Conservation (phyloP, 2,797 vertebrate species). For the Ctenopoma multispine region DNA sequence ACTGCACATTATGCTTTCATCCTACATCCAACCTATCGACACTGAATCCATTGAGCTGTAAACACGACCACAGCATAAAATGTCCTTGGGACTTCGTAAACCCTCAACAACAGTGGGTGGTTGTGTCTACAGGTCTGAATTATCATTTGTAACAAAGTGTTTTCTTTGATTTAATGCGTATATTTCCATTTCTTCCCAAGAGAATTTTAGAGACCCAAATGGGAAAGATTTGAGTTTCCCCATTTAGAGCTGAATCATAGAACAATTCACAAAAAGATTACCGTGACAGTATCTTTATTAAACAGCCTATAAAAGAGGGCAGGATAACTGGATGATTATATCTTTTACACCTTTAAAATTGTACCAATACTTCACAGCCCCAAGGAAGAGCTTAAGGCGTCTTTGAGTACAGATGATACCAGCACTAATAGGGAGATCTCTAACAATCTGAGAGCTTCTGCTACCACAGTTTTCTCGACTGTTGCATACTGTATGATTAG, state of each 20-base stretch:
- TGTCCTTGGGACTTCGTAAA: slow-evolving; percentile 21
- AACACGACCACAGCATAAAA: slow-evolving; percentile 19
- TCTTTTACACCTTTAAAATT: slow-evolving; percentile 1
- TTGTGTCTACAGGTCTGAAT: not conserved
- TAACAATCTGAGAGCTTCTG: too few species aligned
- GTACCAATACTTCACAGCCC: too few species aligned
- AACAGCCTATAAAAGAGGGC: slow-evolving; percentile 8
- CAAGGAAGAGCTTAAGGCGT: too few species aligned
- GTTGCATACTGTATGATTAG: too few species aligned
- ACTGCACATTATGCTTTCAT: slow-evolving; percentile 38
- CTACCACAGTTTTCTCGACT: too few species aligned
- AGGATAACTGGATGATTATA: slow-evolving; percentile 17
- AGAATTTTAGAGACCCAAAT: too few species aligned
- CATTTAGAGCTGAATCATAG: not conserved
- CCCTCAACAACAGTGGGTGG: too few species aligned
- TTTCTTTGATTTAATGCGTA: not conserved
- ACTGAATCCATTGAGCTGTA: slow-evolving; percentile 15
- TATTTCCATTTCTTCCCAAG: not conserved
- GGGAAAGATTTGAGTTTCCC: not conserved
- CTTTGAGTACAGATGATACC: too few species aligned
- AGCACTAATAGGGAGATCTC: too few species aligned
- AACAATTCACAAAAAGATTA: not conserved
- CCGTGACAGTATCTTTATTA: not conserved
- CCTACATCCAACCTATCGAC: slow-evolving; percentile 42
- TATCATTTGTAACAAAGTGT: slow-evolving; percentile 3